Percentiles rank a stretch among this genome's conserved stretches.
These are phyloP conservation scores for Amphiprion clarkii DNA, from an alignment of 2,797 vertebrate species.

Conservation along the genomic window DNA sequence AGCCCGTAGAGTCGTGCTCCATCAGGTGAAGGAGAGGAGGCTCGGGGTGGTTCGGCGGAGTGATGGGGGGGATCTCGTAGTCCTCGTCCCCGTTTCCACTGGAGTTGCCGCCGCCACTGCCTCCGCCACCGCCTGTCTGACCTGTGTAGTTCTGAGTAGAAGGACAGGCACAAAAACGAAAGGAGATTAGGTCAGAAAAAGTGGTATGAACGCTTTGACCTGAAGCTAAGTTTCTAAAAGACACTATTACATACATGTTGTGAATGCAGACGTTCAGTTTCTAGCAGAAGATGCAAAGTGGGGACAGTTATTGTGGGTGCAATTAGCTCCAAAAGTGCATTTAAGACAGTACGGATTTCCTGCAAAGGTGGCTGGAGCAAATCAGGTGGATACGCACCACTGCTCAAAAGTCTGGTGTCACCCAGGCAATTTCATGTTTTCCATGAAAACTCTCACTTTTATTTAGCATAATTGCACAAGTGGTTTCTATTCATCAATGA, in stretches of 20 bases:
- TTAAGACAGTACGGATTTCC: not conserved
- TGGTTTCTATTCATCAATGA: no score
- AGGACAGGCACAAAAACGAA: not conserved
- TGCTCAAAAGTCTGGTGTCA: no score
- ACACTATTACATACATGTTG: constrained; percentile 4
- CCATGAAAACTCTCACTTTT: no score
- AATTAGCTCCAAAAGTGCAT: not conserved
- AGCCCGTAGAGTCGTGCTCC: constrained; percentile 93
- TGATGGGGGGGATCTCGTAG: constrained; percentile 99
- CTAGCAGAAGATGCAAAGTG: constrained; percentile 10
- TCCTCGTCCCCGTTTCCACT: constrained; percentile 91
- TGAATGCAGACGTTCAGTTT: constrained; percentile 20
- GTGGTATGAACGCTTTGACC: constrained; percentile 4
- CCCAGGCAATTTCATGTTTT: no score
- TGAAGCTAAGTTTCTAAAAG: not conserved
- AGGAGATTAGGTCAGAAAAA: constrained; percentile 4
- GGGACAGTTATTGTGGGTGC: not conserved
- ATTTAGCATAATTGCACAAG: no score
- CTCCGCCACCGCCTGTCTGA: constrained; percentile 78
- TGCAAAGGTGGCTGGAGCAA: not conserved
- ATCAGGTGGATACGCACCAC: no score
- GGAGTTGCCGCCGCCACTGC: constrained; percentile 74
- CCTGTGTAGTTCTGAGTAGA: constrained; percentile 88
- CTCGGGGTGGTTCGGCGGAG: constrained; percentile 96
- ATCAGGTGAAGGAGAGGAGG: constrained; percentile 96